Evolutionary conservation across 2,888 invertebrate genomes (phyloP), one percentile per base, ranked within the genome.

Genomic region (Drosophila niveifrons): DNA sequence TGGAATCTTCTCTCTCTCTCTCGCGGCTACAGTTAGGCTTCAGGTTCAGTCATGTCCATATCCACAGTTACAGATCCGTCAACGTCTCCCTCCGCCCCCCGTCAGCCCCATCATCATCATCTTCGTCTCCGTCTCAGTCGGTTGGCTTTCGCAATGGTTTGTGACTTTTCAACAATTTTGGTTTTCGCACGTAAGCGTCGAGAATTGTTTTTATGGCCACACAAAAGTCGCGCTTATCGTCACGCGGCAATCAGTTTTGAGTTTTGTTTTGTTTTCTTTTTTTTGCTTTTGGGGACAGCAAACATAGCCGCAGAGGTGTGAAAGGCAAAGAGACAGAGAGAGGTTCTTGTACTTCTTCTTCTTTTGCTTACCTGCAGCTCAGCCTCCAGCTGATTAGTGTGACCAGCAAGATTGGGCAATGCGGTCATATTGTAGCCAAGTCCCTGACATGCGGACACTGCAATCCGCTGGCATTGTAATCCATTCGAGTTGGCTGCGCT

Each of bases 391-490:
- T 97, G 97, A 90, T 95, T 95, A 71, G 94, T 94, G 91, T 97
- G 96, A 1, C 96, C 96, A 92, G 97, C 94, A 71, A 96, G 94
- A 93, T 97, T 97, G 55, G 97, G 97, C 96, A 97, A 96, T 29
- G 92, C 94, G 28, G 97, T 97, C 93, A 95, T 95, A 93, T 97
- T 97, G 93, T 97, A 97, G 80, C 96, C 95, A 91, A 97, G 93
- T 86, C 96, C 96, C 91, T 95, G 95, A 91, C 97, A 97, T 92
- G 96, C 94, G 47, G 96, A 95, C 66, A 96, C 95, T 61, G 94
- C 94, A 90, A 97, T 97, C 88, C 95, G 94, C 93, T 97, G 96
- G 92, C 97, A 97, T 91, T 95, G 95, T 91, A 92, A 91, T 91
- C 92, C 92, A 75, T 89, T 91, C 23, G 79, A 17, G 65, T 43